phyloP scores from a whole-genome alignment of 2,888 invertebrate genomes.

The Amphimallon solstitiale region DNA sequence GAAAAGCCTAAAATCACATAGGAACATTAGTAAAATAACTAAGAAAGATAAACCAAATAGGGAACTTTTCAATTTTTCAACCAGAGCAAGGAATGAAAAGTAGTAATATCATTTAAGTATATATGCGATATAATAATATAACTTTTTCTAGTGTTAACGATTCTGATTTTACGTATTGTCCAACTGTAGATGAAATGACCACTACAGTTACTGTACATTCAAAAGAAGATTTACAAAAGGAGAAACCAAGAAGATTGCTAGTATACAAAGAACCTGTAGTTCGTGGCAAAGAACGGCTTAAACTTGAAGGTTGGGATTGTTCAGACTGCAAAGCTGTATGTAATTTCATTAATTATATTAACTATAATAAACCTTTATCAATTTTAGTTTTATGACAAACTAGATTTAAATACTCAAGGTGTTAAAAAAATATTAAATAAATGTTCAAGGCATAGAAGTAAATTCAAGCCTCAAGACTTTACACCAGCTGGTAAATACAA shows the following conservation, averaged over 20 bases:
- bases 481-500: constrained; percentile 22
- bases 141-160: constrained; percentile 12
- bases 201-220: neutral
- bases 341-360: neutral
- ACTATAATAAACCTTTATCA: neutral
- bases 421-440: constrained; percentile 32
- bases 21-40: neutral
- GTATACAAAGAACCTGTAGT: constrained; percentile 25
- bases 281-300: constrained; percentile 31
- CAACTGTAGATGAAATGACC: neutral
- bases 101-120: constrained; percentile 2
- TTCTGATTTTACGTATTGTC: constrained; percentile 3
- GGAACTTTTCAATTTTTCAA: neutral
- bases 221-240: neutral
- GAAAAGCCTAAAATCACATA: neutral
- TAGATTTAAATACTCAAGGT: constrained; percentile 25
- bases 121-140: neutral
- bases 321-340: constrained; percentile 31
- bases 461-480: constrained; percentile 18
- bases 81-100: neutral
- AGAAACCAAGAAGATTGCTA: neutral
- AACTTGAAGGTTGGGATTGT: constrained; percentile 38
- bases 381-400: constrained; percentile 36
- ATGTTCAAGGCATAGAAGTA: constrained; percentile 37
- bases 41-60: constrained; percentile 2